phyloP scores from a whole-genome alignment of 2,888 invertebrate genomes.

The Automeris io region DNA sequence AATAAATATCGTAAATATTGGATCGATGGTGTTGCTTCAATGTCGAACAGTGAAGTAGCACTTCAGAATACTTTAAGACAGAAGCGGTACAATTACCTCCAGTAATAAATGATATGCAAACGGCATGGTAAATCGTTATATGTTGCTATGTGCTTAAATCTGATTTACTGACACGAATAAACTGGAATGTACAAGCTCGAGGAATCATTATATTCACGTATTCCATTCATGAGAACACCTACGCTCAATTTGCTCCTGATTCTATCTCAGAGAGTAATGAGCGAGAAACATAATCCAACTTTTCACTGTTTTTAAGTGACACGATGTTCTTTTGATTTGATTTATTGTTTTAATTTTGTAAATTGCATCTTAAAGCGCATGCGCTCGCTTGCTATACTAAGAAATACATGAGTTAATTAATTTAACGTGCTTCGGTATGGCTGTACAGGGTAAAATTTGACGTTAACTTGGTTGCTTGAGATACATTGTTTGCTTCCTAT shows the following conservation, averaged over 20 bases:
- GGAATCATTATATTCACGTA: constrained; percentile 36
- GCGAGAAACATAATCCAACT: constrained; percentile 40
- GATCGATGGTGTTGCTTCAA: neutral
- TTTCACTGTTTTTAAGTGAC: constrained; percentile 25
- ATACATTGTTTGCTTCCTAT: too few relatives aligned
- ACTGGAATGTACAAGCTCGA: constrained; percentile 31
- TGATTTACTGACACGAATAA: constrained; percentile 15
- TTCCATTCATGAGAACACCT: constrained; percentile 59
- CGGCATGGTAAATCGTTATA: neutral
- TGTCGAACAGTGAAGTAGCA: neutral
- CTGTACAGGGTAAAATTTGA: too few relatives aligned
- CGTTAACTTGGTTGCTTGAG: too few relatives aligned
- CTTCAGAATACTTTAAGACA: neutral
- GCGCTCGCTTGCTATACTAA: too few relatives aligned
- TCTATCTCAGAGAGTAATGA: constrained; percentile 52
- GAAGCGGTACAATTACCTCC: neutral
- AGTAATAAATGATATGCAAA: neutral
- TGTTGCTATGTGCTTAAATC: neutral
- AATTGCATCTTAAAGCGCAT: too few relatives aligned
- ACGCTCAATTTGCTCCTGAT: constrained; percentile 52
- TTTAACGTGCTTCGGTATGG: too few relatives aligned
- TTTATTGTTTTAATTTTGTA: too few relatives aligned
- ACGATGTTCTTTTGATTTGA: too few relatives aligned
- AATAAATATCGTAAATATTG: constrained; percentile 5
- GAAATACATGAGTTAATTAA: too few relatives aligned